These are phyloP conservation scores for Eudasyphora cyanicolor DNA, from an alignment of 2,888 invertebrate species.

Conservation along the genomic window DNA sequence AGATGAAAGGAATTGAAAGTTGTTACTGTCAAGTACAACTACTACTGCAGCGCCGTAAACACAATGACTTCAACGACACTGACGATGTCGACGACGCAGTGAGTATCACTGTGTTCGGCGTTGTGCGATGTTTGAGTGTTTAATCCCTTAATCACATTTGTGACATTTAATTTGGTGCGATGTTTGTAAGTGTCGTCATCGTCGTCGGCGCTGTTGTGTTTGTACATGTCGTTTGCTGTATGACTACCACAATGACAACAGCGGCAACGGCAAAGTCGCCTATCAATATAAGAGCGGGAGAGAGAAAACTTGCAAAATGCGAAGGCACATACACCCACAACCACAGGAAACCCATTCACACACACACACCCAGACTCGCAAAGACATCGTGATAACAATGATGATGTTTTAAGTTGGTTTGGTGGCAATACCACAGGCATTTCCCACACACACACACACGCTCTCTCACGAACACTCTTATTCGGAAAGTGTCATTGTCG, in stretches of 20 bases:
- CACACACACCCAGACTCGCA: too few relatives aligned
- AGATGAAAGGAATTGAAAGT: constrained; percentile 19
- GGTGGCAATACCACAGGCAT: constrained; percentile 41
- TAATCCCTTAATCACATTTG: constrained; percentile 75
- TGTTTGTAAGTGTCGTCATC: constrained; percentile 61
- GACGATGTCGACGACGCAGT: not conserved
- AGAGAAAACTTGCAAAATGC: too few relatives aligned
- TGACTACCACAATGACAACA: not conserved
- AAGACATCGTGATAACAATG: not conserved
- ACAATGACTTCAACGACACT: not conserved
- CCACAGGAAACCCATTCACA: too few relatives aligned
- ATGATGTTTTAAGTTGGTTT: constrained; percentile 35
- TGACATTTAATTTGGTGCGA: constrained; percentile 70
- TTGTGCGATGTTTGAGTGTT: constrained; percentile 62
- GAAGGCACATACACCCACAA: not conserved
- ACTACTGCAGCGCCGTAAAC: constrained; percentile 3
- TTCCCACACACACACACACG: constrained; percentile 5
- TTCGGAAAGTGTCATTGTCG: constrained; percentile 43
- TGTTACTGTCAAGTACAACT: constrained; percentile 4
- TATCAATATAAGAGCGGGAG: constrained; percentile 8
- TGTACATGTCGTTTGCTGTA: constrained; percentile 44
- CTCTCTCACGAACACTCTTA: not conserved
- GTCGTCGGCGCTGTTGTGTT: constrained; percentile 67
- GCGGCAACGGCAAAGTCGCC: not conserved
- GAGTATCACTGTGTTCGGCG: not conserved